Conservation (phyloP, 2,113 vertebrate species). For the Phalacrocorax pelagicus region DNA sequence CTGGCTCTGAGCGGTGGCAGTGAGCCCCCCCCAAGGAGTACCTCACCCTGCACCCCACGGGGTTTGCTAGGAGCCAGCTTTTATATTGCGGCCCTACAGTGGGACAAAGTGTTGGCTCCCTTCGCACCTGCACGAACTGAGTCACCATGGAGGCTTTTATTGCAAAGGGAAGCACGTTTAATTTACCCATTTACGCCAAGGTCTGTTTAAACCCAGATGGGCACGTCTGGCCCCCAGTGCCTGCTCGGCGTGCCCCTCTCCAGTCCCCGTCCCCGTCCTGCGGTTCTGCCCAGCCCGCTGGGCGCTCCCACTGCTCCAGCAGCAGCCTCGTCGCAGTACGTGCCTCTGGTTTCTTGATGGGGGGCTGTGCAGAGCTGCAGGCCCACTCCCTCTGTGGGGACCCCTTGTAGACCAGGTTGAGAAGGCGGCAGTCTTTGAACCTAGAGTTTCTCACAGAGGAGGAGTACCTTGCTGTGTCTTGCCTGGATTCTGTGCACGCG, state of each 20-base stretch:
- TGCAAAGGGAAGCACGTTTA: not conserved
- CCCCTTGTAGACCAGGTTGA: not conserved
- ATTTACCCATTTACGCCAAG: not conserved
- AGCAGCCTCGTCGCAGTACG: accelerated
- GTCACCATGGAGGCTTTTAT: not conserved
- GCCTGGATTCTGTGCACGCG: not conserved
- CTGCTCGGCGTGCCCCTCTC: accelerated
- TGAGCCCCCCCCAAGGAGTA: accelerated
- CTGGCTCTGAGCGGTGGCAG: not conserved
- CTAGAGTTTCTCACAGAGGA: not conserved
- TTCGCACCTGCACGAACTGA: accelerated
- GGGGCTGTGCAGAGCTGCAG: not conserved
- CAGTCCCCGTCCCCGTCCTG: not conserved
- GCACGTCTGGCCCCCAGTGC: accelerated
- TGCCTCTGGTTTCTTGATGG: not conserved
- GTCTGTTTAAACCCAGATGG: not conserved
- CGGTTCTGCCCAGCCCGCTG: not conserved
- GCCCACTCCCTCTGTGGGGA: not conserved
- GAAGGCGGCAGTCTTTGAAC: not conserved
- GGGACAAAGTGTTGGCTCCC: not conserved
- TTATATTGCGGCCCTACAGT: not conserved
- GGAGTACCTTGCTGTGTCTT: not conserved
- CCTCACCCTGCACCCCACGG: not conserved
- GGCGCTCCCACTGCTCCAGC: not conserved
- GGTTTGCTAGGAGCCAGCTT: not conserved